Evolutionary conservation across 2,797 vertebrate genomes (phyloP).

Genomic region (Craterocephalus amniculus): DNA sequence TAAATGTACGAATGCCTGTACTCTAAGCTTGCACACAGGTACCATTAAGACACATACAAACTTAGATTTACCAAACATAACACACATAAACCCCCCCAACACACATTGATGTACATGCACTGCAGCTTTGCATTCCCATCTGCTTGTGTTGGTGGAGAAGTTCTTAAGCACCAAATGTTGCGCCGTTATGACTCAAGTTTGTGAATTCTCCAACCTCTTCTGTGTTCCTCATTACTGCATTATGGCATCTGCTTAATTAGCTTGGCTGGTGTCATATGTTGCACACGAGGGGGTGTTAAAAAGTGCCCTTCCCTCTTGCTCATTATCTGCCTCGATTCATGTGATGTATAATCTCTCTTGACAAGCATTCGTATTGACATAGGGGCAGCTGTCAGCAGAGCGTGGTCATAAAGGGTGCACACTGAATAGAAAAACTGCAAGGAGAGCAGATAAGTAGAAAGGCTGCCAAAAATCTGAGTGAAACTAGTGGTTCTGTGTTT

Average conservation of each 20-base stretch:
- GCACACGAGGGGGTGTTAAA: constrained; percentile 80
- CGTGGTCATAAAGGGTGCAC: constrained; percentile 68
- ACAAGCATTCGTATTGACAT: constrained; percentile 81
- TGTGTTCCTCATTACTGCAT: constrained; percentile 82
- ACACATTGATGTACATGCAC: constrained; percentile 64
- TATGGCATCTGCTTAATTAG: constrained; percentile 85
- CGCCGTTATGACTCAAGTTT: constrained; percentile 80
- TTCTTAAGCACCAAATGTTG: constrained; percentile 82
- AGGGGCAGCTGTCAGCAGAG: constrained; percentile 79
- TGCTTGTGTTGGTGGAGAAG: constrained; percentile 75
- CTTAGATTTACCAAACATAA: constrained; percentile 46
- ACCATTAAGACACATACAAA: constrained; percentile 26
- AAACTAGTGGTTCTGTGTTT: constrained; percentile 61
- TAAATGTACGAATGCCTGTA: not conserved
- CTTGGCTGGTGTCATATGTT: constrained; percentile 82
- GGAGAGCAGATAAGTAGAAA: constrained; percentile 56
- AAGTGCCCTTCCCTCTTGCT: constrained; percentile 81
- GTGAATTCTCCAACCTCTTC: constrained; percentile 78
- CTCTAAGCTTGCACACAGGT: constrained; percentile 21
- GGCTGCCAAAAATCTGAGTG: constrained; percentile 52
- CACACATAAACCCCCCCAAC: constrained; percentile 39
- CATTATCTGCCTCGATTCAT: constrained; percentile 82
- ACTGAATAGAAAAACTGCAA: constrained; percentile 60
- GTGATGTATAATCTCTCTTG: constrained; percentile 82
- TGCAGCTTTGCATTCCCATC: constrained; percentile 74